A percentile compares a stretch with the other conserved stretches of the same genome.
Evolutionary conservation across 2,888 invertebrate genomes (phyloP).

Genomic region (Tinea pellionella): DNA sequence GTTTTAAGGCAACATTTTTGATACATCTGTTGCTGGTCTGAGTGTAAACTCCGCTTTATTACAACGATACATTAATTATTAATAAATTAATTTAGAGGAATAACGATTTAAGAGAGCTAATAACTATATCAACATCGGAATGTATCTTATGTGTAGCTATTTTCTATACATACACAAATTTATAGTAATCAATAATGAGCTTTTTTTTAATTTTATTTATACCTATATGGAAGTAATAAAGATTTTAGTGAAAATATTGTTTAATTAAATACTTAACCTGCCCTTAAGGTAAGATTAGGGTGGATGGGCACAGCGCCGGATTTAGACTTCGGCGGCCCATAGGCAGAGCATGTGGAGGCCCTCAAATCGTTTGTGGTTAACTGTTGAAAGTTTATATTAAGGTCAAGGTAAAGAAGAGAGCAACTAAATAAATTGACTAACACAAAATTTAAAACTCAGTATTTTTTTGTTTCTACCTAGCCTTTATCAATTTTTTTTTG

Average conservation of each 20-base stretch:
- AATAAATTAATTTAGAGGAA: neutral
- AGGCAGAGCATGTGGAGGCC: too few species aligned
- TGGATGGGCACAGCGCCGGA: too few species aligned
- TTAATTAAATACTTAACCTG: too few species aligned
- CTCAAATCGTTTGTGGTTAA: too few species aligned
- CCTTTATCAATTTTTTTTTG: too few species aligned
- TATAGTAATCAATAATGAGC: conserved; percentile 61
- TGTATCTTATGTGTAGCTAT: neutral
- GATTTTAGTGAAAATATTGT: conserved; percentile 41
- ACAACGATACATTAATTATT: neutral
- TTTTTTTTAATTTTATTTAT: conserved; percentile 49
- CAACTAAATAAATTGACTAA: too few species aligned
- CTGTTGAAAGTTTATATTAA: too few species aligned
- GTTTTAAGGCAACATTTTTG: conserved; percentile 44
- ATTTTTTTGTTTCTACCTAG: too few species aligned
- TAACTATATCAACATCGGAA: neutral
- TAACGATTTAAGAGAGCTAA: neutral
- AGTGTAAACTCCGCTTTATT: neutral
- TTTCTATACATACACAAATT: conserved; percentile 26
- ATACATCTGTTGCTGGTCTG: conserved; percentile 23
- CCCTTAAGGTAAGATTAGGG: too few species aligned
- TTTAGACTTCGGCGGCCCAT: too few species aligned
- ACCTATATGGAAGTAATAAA: conserved; percentile 32
- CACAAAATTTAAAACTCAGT: too few species aligned
- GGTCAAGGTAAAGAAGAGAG: too few species aligned